These are phyloP conservation scores for Planiliza haematocheilus DNA, from an alignment of 2,113 vertebrate species.

Conservation along the genomic window DNA sequence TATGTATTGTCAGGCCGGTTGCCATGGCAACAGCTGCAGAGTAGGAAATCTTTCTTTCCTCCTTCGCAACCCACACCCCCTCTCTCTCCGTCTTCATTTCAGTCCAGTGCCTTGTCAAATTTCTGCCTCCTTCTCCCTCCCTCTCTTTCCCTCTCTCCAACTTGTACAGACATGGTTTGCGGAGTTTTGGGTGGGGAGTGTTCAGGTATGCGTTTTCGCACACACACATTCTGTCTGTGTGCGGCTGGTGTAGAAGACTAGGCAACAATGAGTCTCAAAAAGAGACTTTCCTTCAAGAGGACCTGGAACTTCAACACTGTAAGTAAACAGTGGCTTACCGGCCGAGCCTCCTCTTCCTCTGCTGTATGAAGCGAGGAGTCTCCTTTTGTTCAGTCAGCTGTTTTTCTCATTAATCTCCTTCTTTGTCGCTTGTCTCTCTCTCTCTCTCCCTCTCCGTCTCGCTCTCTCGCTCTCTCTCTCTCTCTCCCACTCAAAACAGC, in stretches of 20 bases:
- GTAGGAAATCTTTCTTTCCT: conserved; percentile 67
- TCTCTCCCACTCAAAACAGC: conserved; percentile 68
- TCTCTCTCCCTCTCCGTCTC: too few species aligned
- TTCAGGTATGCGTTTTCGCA: conserved; percentile 79
- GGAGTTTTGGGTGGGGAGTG: conserved; percentile 79
- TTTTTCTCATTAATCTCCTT: conserved; percentile 75
- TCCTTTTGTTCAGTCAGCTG: conserved; percentile 79
- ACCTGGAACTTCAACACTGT: conserved; percentile 76
- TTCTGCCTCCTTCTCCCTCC: conserved; percentile 56
- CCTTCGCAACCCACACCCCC: conserved; percentile 16
- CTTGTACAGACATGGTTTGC: conserved; percentile 87
- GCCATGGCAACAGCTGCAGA: conserved; percentile 72
- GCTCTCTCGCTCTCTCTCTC: too few species aligned
- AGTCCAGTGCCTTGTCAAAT: conserved; percentile 71
- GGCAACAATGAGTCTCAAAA: conserved; percentile 84
- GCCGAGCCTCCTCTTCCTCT: conserved; percentile 43
- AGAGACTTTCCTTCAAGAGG: conserved; percentile 84
- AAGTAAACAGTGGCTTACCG: conserved; percentile 70
- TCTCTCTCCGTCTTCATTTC: conserved; percentile 1
- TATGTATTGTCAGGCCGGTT: conserved; percentile 70
- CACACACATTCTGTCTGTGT: conserved; percentile 66
- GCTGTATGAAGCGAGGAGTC: conserved; percentile 32
- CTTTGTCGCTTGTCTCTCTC: conserved; percentile 49
- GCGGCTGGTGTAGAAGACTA: conserved; percentile 65
- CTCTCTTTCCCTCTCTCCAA: conserved; percentile 58